Conservation (phyloP, 2,888 invertebrate genomes). For the Terebella lapidaria region DNA sequence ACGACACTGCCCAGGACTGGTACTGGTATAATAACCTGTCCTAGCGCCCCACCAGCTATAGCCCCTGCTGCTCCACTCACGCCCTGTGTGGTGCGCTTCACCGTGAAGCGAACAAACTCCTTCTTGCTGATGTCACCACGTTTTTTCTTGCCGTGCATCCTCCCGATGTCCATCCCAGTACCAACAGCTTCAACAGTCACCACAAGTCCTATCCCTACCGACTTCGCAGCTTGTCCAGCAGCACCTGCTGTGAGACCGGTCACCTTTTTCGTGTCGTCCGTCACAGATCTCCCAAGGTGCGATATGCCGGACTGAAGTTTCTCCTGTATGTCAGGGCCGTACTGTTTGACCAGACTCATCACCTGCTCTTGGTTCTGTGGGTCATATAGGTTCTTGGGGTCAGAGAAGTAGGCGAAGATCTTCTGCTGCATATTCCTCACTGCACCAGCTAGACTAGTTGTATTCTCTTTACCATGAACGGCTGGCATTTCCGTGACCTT, state of each 20-base stretch:
- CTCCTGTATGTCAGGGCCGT: no score
- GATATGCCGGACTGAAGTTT: no score
- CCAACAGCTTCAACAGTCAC: neutral
- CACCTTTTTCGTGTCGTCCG: no score
- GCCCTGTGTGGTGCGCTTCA: no score
- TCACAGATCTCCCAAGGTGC: no score
- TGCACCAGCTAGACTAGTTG: no score
- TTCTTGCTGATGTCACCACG: neutral
- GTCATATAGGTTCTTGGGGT: neutral
- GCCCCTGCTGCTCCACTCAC: no score
- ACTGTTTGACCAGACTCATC: no score
- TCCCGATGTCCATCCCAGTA: neutral
- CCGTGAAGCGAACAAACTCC: neutral
- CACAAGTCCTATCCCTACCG: neutral
- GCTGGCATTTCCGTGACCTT: no score
- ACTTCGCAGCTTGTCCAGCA: neutral
- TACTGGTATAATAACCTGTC: neutral
- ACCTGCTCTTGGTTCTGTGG: neutral
- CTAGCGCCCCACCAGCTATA: neutral
- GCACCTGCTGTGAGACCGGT: no score
- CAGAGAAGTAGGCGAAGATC: no score
- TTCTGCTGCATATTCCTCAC: no score
- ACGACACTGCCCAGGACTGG: neutral
- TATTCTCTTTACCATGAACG: neutral
- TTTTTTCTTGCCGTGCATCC: neutral